Conservation (phyloP, 2,797 vertebrate species). For the Pelochelys cantorii region DNA sequence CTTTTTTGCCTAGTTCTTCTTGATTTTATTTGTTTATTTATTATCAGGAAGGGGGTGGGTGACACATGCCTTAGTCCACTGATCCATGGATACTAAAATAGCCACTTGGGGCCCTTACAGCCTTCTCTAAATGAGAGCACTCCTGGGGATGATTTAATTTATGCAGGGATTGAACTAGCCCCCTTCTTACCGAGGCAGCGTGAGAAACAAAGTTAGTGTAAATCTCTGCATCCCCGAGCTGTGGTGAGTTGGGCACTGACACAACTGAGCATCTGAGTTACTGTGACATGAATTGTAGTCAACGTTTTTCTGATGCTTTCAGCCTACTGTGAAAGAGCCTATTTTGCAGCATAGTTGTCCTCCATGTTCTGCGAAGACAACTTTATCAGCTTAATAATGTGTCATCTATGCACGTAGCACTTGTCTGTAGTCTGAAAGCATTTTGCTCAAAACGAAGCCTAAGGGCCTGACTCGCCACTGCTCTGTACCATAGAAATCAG, state of each 20-base stretch:
- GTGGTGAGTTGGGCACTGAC: not conserved
- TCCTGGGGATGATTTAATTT: not conserved
- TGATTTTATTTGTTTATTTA: not conserved
- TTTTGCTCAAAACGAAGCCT: slow-evolving; percentile 51
- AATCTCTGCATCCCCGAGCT: not conserved
- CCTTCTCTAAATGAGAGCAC: not conserved
- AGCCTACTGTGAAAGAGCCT: slow-evolving; percentile 10
- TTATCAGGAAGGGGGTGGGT: not conserved
- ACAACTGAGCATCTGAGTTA: slow-evolving; percentile 25
- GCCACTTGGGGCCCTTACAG: not conserved
- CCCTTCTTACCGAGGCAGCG: not conserved
- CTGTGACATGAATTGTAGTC: slow-evolving; percentile 46
- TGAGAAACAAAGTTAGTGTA: not conserved
- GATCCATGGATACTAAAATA: not conserved
- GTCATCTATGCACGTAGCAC: slow-evolving; percentile 47
- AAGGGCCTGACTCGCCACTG: slow-evolving; percentile 24
- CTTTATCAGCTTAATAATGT: slow-evolving; percentile 49
- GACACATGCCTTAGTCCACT: fast-evolving
- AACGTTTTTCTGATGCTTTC: slow-evolving; percentile 31
- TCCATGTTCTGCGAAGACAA: slow-evolving; percentile 49
- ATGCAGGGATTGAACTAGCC: not conserved
- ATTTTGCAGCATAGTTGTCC: slow-evolving; percentile 58
- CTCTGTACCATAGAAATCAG: not conserved
- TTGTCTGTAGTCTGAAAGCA: slow-evolving; percentile 43
- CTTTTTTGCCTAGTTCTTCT: not conserved